Evolutionary conservation across 2,797 vertebrate species (phyloP), one percentile per base, ranked within the genome.

Genomic region (Odontamblyopus lacepedii): DNA sequence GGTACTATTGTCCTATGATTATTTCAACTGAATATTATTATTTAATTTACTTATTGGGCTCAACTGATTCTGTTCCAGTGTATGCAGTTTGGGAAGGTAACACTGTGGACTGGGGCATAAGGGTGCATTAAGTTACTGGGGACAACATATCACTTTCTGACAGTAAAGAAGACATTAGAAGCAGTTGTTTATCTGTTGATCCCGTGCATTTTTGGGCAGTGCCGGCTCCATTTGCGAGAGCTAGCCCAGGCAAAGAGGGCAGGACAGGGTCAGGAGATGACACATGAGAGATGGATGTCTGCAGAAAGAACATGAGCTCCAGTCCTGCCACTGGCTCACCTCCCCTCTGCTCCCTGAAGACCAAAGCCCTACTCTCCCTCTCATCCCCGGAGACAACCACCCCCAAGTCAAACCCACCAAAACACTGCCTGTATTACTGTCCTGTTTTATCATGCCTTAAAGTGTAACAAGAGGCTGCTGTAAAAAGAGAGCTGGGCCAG

Each of bases 211-310:
- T 81, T 80, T 87, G 86, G 83, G 83, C 82, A 84, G 86, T 84
- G 90, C 81, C 2, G 7, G 35, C 74, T 64, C 78, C 86, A 87
- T 90, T 80, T 75, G 32, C 63, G 74, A 80, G 75, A 92, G 87
- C 81, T 80, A 83, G 87, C 78, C 82, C 82, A 80, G 38, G 64
- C 62, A 74, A 87, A 77, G 90, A 87, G 79, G 90, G 87, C 82
- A 85, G 86, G 82, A 83, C 81, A 83, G 87, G 91, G 90, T 91
- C 87, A 91, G 81, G 74, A 80, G 73, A 67, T 89, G 92, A 93
- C 90, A 92, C 89, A 89, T 84, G 77, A 83, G 87, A 91, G 92
- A 93, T 93, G 91, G 91, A 93, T 94, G 91, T 85, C 65, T 79
- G n/a, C 84, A 90, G 86, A 91, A 90, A 92, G 92, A 93, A 92